Evolutionary conservation across 2,888 invertebrate species (phyloP), one percentile per base, ranked within the genome.

Genomic region (Temnothorax unifasciatus): DNA sequence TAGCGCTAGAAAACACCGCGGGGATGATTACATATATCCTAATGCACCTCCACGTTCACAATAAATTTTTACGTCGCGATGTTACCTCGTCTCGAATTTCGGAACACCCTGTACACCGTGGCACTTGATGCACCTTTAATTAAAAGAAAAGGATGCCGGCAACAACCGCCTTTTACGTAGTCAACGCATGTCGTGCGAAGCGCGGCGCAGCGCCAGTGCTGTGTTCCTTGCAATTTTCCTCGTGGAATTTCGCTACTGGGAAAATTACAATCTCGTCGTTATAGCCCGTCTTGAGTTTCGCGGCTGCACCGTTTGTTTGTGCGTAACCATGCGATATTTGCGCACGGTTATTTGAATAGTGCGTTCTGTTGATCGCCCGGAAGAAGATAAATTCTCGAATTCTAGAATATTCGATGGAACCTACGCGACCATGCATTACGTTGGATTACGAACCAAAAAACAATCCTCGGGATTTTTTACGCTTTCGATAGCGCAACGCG

Each of bases 251-350:
- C 21, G n/a, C 57, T 41, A 69, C 47, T 13, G 25, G 13, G 59
- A 68, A 79, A 59, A 79, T 79, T 59, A 79, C 79, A 57, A 77
- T 68, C 64, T 64, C 77, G 21, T 57, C 69, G 77, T 77, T 77
- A 44, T 18, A 77, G 41, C 29, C 54, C 69, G 69, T 77, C 77
- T 77, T 77, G 69, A 77, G 69, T 77, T 69, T 71, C 47, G 79
- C 38, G 47, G 59, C 25, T 50, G 6, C 13, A 21, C 18, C 21
- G 34, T 79, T 59, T 69, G 57, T 79, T 59, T 59, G 71, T 59
- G 47, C 13, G 66, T 41, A 41, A 66, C 54, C 41, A 15, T 54
- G 41, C 41, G 41, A 77, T 77, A 54, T 77, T 77, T 77, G 66
- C 52, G 13, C 54, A n/a, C 1, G 75, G 29, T 59, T 82, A 82